phyloP scores from a whole-genome alignment of 2,888 invertebrate species.

The Craniophora ligustri region DNA sequence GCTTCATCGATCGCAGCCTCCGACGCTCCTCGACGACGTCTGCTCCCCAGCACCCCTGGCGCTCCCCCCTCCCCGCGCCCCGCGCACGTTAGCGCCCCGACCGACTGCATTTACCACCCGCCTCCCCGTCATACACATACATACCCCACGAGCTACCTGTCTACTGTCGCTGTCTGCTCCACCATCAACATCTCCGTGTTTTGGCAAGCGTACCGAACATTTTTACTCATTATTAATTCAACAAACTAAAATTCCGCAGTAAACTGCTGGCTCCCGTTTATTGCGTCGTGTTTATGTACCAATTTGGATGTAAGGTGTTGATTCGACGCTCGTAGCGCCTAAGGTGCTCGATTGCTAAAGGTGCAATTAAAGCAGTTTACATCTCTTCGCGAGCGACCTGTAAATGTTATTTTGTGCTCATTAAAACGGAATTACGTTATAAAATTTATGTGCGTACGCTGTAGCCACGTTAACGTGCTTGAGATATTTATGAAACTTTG shows the following conservation, averaged over 20 bases:
- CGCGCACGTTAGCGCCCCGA: slow-evolving; percentile 86
- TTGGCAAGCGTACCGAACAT: slow-evolving; percentile 56
- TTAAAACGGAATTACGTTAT: slow-evolving; percentile 82
- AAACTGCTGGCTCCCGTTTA: slow-evolving; percentile 60
- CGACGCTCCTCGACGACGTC: slow-evolving; percentile 87
- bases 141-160: slow-evolving; percentile 70
- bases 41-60: slow-evolving; percentile 68
- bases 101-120: slow-evolving; percentile 88
- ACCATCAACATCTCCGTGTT: slow-evolving; percentile 63
- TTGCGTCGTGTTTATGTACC: slow-evolving; percentile 63
- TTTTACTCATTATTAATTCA: slow-evolving; percentile 59
- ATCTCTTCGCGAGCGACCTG: slow-evolving; percentile 81
- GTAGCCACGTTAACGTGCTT: slow-evolving; percentile 71
- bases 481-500: slow-evolving; percentile 76
- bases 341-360: slow-evolving; percentile 67
- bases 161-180: slow-evolving; percentile 66
- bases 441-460: slow-evolving; percentile 78
- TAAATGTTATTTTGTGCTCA: slow-evolving; percentile 82
- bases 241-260: slow-evolving; percentile 46
- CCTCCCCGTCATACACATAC: slow-evolving; percentile 71
- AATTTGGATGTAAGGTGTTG: slow-evolving; percentile 76
- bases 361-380: slow-evolving; percentile 82
- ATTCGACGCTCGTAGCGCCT: slow-evolving; percentile 69
- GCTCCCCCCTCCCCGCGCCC: slow-evolving; percentile 60
- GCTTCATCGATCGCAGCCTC: slow-evolving; percentile 88